Base-by-base conservation (phyloP, 2,888 invertebrate species). In the Rhogogaster chlorosoma region DNA sequence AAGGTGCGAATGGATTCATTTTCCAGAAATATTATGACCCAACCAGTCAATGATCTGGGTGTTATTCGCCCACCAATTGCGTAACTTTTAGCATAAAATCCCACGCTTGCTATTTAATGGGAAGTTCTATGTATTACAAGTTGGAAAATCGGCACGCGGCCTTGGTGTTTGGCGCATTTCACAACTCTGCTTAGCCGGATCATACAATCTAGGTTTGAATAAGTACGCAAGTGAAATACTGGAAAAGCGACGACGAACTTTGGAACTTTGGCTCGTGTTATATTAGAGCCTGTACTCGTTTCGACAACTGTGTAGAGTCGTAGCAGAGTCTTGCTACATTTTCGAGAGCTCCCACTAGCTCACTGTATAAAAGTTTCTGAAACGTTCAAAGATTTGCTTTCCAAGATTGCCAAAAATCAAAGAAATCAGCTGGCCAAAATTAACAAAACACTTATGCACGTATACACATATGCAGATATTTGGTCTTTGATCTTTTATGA, bases 101-200 rank as follows among this genome's bases (percentile, higher is more conserved):
- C 83, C 83, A 83, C 83, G 83, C 83, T 45, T 12, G 22, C 18
- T 26, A 38, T 67, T 82, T 67, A 67, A 22, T 22, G 42, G 26
- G 4, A 38, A 26, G 2, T 61, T 29, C 22, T 32, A 3, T 29
- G 29, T 15, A 70, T n/a, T 70, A 18, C 49, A 38, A 61, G 12
- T 15, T 57, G 7, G 57, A 22, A 45, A 83, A 67, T 70, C 83
- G n/a, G 83, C 64, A 83, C 83, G 32, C 29, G 45, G 38, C 67
- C 83, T 83, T 83, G 67, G 36, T 12, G 29, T 45, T 70, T 45
- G 32, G 7, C 29, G n/a, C 9, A 49, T 67, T 64, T 67, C 67
- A 36, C 29, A 64, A 70, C 18, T 18, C 32, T 83, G 45, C 15
- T 67, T 45, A 42, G 45, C 67, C 64, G 83, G 67, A 83, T 83